Evolutionary conservation across 2,888 invertebrate genomes (phyloP).

Genomic region (Drosophila greeni): DNA sequence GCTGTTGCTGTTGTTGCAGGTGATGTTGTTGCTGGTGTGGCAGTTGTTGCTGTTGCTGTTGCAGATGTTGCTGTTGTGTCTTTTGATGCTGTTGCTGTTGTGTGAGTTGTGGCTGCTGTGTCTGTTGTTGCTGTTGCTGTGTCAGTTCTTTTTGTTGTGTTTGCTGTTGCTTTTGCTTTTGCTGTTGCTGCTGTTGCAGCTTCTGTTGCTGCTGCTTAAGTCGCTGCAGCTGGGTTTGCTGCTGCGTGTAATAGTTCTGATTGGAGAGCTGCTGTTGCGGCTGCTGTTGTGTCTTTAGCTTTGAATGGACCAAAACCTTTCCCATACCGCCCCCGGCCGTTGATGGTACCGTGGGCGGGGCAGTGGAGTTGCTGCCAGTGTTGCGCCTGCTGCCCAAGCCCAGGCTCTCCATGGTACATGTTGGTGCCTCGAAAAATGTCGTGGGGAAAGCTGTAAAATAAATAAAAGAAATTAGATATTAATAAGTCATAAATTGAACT

Average conservation of each 20-base stretch:
- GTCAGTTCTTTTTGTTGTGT: no score
- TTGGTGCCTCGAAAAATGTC: conserved; percentile 49
- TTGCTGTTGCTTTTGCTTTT: conserved; percentile 47
- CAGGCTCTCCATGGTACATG: conserved; percentile 79
- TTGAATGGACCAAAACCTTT: conserved; percentile 47
- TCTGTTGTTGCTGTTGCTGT: conserved; percentile 42
- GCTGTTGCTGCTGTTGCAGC: conserved; percentile 52
- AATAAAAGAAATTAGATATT: not conserved
- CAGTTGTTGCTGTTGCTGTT: conserved; percentile 44
- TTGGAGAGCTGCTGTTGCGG: conserved; percentile 65
- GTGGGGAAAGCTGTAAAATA: conserved; percentile 43
- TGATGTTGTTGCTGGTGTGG: conserved; percentile 55
- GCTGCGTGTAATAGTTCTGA: conserved; percentile 66
- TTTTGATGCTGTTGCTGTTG: conserved; percentile 61
- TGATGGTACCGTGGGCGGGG: conserved; percentile 25
- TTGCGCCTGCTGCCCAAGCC: conserved; percentile 77
- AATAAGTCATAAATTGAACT: no score
- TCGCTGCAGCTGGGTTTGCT: conserved; percentile 61
- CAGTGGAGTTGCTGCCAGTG: conserved; percentile 62
- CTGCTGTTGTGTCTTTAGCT: conserved; percentile 50
- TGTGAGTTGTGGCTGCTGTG: conserved; percentile 45
- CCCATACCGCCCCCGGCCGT: conserved; percentile 33
- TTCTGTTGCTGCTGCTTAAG: conserved; percentile 64
- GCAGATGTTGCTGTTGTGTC: conserved; percentile 62
- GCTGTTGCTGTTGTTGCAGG: conserved; percentile 9